Evolutionary conservation across 2,113 vertebrate genomes (phyloP).

Genomic region (Chiloscyllium plagiosum): DNA sequence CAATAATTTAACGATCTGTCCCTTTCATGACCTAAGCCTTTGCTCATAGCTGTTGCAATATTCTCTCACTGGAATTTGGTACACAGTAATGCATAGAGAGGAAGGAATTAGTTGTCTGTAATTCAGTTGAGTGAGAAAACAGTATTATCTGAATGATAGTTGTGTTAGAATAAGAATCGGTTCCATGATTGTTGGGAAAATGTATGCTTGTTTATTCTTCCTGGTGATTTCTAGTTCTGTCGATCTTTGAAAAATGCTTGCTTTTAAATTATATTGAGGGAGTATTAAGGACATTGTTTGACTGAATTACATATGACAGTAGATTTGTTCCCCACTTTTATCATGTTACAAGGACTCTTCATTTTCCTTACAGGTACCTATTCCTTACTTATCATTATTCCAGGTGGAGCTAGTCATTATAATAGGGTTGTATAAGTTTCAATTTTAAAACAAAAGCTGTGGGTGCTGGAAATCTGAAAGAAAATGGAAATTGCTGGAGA

Average conservation of each 20-base stretch:
- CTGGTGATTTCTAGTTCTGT: not conserved
- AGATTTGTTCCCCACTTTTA: not conserved
- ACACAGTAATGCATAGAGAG: not conserved
- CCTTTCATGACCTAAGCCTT: not conserved
- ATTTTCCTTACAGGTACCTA: not conserved
- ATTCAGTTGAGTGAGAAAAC: not conserved
- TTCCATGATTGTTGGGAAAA: not conserved
- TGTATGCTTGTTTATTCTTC: not conserved
- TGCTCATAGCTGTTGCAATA: not conserved
- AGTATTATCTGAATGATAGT: not conserved
- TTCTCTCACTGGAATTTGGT: not conserved
- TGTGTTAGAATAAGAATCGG: not conserved
- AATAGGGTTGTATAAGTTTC: not conserved
- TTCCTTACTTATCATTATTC: not conserved
- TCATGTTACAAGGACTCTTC: not conserved
- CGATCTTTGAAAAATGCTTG: not conserved
- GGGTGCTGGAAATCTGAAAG: too few species aligned
- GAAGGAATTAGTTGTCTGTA: not conserved
- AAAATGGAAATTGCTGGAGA: too few species aligned
- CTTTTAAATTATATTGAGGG: not conserved
- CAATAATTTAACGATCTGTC: slow-evolving; percentile 11
- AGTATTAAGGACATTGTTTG: not conserved
- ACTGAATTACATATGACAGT: not conserved
- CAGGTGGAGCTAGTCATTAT: not conserved
- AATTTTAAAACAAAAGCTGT: too few species aligned